phyloP scores from a whole-genome alignment of 2,113 vertebrate species.

The Datnioides undecimradiatus region DNA sequence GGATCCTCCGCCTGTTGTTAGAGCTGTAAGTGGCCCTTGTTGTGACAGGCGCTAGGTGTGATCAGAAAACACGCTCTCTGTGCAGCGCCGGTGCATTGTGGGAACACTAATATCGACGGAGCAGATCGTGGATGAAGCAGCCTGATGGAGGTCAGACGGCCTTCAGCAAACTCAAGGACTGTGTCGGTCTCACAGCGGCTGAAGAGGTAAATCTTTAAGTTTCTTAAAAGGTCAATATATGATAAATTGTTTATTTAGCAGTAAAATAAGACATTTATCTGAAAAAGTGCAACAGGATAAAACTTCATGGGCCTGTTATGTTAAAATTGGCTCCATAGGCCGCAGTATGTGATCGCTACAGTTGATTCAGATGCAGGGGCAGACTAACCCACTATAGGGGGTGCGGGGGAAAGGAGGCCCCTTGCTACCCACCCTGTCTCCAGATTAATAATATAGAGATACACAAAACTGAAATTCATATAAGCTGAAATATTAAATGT shows the following conservation, averaged over 20 bases:
- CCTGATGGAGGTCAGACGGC: constrained; percentile 1
- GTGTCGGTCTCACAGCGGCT: background rate
- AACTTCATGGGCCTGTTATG: background rate
- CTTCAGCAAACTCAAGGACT: background rate
- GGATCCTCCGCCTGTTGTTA: background rate
- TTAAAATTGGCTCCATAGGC: background rate
- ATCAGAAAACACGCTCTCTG: constrained; percentile 3
- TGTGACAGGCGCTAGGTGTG: constrained; percentile 19
- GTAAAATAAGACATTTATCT: background rate
- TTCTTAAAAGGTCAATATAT: background rate
- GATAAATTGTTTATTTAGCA: background rate
- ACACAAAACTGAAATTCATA: background rate
- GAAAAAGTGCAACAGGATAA: background rate
- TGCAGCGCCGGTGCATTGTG: constrained; percentile 31
- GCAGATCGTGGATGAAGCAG: background rate
- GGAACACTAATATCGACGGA: background rate
- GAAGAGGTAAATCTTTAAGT: background rate
- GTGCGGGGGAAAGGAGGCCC: background rate
- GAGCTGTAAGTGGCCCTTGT: constrained; percentile 46
- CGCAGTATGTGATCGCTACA: background rate
- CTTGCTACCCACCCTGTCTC: too few relatives aligned
- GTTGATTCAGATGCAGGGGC: background rate
- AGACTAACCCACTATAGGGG: background rate
- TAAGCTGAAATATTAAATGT: background rate
- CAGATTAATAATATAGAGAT: background rate